Evolutionary conservation across 2,113 vertebrate species (phyloP), one percentile per base, ranked within the genome.

Genomic region (Sporophila hypoxantha): DNA sequence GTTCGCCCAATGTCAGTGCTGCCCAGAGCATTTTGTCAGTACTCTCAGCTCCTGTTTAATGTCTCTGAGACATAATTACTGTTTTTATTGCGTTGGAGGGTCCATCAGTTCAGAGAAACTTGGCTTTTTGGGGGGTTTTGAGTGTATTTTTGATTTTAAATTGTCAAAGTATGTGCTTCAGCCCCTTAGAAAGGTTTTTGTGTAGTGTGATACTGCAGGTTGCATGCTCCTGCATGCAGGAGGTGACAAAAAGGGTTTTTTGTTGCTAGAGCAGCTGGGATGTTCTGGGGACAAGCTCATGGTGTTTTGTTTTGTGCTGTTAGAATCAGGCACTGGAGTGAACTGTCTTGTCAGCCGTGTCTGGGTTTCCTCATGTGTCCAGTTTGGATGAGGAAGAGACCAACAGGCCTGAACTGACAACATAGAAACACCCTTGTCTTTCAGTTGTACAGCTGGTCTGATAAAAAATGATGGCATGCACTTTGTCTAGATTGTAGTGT

Each of bases 371-470:
- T 94, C 80, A 56, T 25, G 34, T 23, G 1, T 53, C 74, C 39
- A 12, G 21, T 70, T 67, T 88, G 85, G 53, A 75, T 53, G 80
- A 67, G 65, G 93, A 85, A 83, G 90, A 75, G 56, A 82, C 56
- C 68, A 60, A 32, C 44, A 41, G 22, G 61, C 56, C 69, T 83
- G 69, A 75, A 52, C 34, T 52, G 79, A 64, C 82, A 64, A 23
- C 5, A 1, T 1, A 36, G 60, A 37, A 90, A 69, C 37, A 81
- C 55, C 46, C 70, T 59, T 86, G 69, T 29, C 53, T 78, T 83
- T 34, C 76, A 57, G 37, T 75, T 5, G 7, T 57, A 27, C 50
- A 82, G 62, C 70, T 84, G 62, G 32, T 39, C 80, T 79, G 81
- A 78, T 82, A 77, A 93, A 92, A 93, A 82, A 65, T 20, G 11